Percentiles rank a stretch among this genome's conserved stretches.
Evolutionary conservation across 1,140 invertebrate genomes (phyloP).

Genomic region (Acyrthosiphon pisum): DNA sequence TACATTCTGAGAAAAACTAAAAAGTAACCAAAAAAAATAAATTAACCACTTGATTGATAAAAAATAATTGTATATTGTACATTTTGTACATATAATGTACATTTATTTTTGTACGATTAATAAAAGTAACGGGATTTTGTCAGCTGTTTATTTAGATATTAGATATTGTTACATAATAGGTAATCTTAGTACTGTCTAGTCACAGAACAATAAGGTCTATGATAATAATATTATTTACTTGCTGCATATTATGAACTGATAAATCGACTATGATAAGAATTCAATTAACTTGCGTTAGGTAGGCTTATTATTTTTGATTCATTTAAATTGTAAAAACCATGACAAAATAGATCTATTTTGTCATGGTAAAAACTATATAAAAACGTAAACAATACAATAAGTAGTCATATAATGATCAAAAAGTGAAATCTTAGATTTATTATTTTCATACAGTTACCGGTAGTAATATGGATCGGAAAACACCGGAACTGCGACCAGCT

Average conservation of each 20-base stretch:
- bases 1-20: conserved; percentile 27
- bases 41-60: conserved; percentile 54
- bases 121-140: conserved; percentile 57
- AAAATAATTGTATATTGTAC: conserved; percentile 46
- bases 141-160: conserved; percentile 53
- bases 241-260: background rate
- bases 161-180: background rate
- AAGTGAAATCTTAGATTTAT: background rate
- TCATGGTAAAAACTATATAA: no score
- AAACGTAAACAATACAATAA: background rate
- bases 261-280: conserved; percentile 24
- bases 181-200: no score
- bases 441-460: background rate
- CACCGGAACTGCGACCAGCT: conserved; percentile 20
- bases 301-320: no score
- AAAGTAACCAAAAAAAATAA: conserved; percentile 46
- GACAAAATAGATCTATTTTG: no score
- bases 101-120: background rate
- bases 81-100: no score
- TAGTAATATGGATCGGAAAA: conserved; percentile 31
- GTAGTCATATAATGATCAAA: background rate
- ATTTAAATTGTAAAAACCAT: no score
- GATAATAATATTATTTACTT: background rate
- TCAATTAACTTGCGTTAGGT: background rate
- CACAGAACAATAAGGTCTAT: no score